These are phyloP conservation scores for Dryocosmus kuriphilus DNA, from an alignment of 2,888 invertebrate species.

Conservation along the genomic window DNA sequence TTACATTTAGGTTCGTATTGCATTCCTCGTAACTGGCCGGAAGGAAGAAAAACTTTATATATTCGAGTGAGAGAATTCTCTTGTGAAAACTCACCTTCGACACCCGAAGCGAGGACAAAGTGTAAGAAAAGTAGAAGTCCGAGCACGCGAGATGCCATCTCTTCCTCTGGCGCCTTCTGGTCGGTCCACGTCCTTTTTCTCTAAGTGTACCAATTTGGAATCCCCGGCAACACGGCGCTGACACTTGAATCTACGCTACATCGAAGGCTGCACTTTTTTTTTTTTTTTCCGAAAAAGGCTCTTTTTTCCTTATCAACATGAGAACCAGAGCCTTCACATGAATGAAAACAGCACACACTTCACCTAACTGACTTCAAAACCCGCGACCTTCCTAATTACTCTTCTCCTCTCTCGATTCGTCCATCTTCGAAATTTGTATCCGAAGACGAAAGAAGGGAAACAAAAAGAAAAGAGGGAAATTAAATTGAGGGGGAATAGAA, in stretches of 20 bases:
- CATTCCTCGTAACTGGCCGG: not conserved
- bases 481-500: not conserved
- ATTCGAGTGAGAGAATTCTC: not conserved
- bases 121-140: constrained; percentile 27
- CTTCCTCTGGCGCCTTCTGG: constrained; percentile 16
- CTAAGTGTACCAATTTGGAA: constrained; percentile 33
- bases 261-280: constrained; percentile 30
- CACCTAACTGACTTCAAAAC: constrained; percentile 10
- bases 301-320: constrained; percentile 19
- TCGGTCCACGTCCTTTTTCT: constrained; percentile 24
- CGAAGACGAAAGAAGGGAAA: not conserved
- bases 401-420: not conserved
- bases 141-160: constrained; percentile 35
- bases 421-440: not conserved
- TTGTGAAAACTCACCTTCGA: constrained; percentile 26
- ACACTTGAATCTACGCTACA: constrained; percentile 34
- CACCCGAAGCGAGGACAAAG: constrained; percentile 22
- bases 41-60: not conserved
- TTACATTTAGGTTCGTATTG: not conserved
- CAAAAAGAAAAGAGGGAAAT: not conserved
- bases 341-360: constrained; percentile 14
- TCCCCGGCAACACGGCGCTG: constrained; percentile 8
- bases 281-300: not conserved
- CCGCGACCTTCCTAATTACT: not conserved
- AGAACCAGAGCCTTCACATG: constrained; percentile 15